Evolutionary conservation across 2,888 invertebrate species (phyloP).

Genomic region (Chrysopilus asiliformis): DNA sequence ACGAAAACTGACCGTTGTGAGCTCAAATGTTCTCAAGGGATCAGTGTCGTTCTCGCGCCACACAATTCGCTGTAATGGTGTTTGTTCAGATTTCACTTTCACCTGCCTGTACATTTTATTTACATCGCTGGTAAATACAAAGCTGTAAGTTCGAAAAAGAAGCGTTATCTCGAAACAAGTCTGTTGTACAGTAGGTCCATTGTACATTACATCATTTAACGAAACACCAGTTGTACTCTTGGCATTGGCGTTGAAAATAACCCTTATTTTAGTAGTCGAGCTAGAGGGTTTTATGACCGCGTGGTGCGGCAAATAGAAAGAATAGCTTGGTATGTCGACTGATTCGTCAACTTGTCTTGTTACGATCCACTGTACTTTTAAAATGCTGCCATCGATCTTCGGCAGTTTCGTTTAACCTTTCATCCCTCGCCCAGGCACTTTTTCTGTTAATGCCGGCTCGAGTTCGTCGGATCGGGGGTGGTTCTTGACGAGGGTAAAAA

Average conservation of each 20-base stretch:
- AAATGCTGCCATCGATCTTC: too few relatives aligned
- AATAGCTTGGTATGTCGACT: neutral
- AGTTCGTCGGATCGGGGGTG: too few relatives aligned
- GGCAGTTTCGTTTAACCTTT: too few relatives aligned
- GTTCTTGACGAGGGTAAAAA: too few relatives aligned
- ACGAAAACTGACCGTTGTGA: neutral
- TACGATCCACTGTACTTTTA: too few relatives aligned
- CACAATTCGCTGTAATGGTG: neutral
- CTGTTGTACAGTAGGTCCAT: slow-evolving; percentile 1
- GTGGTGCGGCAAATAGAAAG: slow-evolving; percentile 1
- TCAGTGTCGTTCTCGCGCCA: neutral
- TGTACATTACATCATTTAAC: slow-evolving; percentile 1
- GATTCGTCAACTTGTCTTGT: neutral
- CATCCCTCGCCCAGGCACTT: too few relatives aligned
- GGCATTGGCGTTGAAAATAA: neutral
- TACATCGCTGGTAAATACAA: neutral
- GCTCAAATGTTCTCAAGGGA: neutral
- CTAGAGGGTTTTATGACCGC: slow-evolving; percentile 2
- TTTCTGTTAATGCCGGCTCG: too few relatives aligned
- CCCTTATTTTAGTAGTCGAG: neutral
- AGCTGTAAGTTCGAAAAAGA: neutral
- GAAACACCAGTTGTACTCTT: slow-evolving; percentile 1
- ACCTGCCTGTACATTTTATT: neutral
- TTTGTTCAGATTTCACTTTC: neutral
- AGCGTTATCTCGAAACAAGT: neutral